A percentile compares a stretch with the other conserved stretches of the same genome.
phyloP scores from a whole-genome alignment of 2,113 vertebrate genomes.

The Meles meles region DNA sequence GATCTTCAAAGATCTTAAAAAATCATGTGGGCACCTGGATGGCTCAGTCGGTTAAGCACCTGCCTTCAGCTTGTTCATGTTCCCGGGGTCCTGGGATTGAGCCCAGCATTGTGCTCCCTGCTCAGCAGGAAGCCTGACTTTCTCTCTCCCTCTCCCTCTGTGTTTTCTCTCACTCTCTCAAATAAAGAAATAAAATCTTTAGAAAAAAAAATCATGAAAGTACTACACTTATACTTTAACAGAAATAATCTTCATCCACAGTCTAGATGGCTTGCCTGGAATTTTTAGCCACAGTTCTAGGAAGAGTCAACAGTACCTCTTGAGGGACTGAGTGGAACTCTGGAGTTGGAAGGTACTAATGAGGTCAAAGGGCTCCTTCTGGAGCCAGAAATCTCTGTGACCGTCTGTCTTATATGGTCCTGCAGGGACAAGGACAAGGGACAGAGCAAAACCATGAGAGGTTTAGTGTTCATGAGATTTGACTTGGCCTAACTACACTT shows the following conservation, averaged over 20 bases:
- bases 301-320: not conserved
- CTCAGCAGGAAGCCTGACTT: too few relatives aligned
- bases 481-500: not conserved
- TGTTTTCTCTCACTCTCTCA: too few relatives aligned
- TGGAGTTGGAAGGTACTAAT: not conserved
- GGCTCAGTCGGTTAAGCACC: too few relatives aligned
- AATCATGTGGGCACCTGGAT: too few relatives aligned
- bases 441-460: not conserved
- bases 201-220: not conserved
- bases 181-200: too few relatives aligned
- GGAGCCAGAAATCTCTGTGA: not conserved
- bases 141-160: too few relatives aligned
- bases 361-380: not conserved
- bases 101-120: too few relatives aligned
- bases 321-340: not conserved
- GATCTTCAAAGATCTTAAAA: slow-evolving; percentile 23
- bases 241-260: not conserved
- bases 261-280: not conserved
- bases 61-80: too few relatives aligned
- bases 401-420: not conserved
- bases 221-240: slow-evolving; percentile 26
- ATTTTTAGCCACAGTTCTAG: not conserved
- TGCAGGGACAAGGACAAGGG: not conserved
- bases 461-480: not conserved
- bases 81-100: too few relatives aligned